Percentiles rank a stretch among this genome's conserved stretches.
Evolutionary conservation across 2,797 vertebrate genomes (phyloP).

Genomic region (Podargus strigoides): DNA sequence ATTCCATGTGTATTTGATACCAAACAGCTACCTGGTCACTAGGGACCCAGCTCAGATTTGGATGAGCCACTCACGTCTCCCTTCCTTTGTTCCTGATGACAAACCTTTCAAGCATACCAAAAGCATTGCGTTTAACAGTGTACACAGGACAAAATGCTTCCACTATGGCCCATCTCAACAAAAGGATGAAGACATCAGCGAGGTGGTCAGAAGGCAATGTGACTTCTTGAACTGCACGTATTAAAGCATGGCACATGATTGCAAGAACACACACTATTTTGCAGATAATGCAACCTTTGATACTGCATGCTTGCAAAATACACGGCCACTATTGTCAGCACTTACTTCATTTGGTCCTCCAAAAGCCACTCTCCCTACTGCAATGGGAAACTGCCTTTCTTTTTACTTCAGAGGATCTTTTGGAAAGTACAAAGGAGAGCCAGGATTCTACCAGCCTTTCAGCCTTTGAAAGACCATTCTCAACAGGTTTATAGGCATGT

Average conservation of each 20-base stretch:
- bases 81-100: not conserved
- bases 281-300: not conserved
- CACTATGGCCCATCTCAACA: not conserved
- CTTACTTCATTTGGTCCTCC: not conserved
- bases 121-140: not conserved
- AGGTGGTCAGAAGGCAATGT: not conserved
- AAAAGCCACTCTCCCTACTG: no score
- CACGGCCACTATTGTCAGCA: rapidly evolving
- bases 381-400: rapidly evolving
- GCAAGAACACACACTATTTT: not conserved
- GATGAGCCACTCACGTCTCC: no score
- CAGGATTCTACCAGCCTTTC: not conserved
- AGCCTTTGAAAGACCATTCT: not conserved
- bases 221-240: not conserved
- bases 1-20: not conserved
- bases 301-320: not conserved
- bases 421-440: not conserved
- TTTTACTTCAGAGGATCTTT: not conserved
- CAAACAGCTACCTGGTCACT: not conserved
- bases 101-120: not conserved
- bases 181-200: not conserved
- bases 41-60: not conserved
- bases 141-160: not conserved
- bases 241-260: not conserved
- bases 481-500: not conserved